A percentile compares a stretch with the other conserved stretches of the same genome.
These are phyloP conservation scores for Cyphomyrus discorhynchus DNA, from an alignment of 2,113 vertebrate species.

Conservation along the genomic window DNA sequence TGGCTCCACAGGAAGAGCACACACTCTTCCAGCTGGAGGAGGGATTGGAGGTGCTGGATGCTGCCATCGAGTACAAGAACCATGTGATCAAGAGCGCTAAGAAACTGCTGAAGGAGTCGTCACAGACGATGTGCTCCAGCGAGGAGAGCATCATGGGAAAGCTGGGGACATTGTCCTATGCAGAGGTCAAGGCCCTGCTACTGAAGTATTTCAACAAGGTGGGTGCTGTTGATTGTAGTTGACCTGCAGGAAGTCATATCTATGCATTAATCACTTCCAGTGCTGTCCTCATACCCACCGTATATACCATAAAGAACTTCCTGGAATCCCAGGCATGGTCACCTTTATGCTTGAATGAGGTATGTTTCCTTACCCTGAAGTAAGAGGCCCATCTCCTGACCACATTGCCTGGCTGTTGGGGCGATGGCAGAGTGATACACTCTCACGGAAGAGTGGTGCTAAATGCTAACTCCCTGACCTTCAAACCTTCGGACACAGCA, in stretches of 20 bases:
- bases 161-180: conserved; percentile 61
- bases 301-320: not conserved
- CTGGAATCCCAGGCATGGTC: not conserved
- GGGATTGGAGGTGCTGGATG: conserved; percentile 76
- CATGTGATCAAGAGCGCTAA: conserved; percentile 65
- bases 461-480: not conserved
- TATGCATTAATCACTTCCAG: not conserved
- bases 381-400: not conserved
- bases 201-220: conserved; percentile 87
- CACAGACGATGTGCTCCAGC: conserved; percentile 50
- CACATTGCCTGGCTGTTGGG: not conserved
- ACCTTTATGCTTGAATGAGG: not conserved
- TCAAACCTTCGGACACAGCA: not conserved
- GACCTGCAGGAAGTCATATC: not conserved
- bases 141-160: conserved; percentile 65
- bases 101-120: conserved; percentile 56
- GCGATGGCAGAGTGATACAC: not conserved
- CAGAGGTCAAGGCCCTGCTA: conserved; percentile 69
- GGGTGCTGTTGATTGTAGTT: not conserved
- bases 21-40: conserved; percentile 77
- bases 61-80: conserved; percentile 78
- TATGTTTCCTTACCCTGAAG: not conserved
- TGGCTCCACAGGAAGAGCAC: conserved; percentile 69
- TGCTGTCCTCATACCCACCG: not conserved
- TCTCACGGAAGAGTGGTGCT: not conserved